Percentiles rank a stretch among this genome's conserved stretches.
Conservation (phyloP, 2,888 invertebrate species). For the Buathra laborator region DNA sequence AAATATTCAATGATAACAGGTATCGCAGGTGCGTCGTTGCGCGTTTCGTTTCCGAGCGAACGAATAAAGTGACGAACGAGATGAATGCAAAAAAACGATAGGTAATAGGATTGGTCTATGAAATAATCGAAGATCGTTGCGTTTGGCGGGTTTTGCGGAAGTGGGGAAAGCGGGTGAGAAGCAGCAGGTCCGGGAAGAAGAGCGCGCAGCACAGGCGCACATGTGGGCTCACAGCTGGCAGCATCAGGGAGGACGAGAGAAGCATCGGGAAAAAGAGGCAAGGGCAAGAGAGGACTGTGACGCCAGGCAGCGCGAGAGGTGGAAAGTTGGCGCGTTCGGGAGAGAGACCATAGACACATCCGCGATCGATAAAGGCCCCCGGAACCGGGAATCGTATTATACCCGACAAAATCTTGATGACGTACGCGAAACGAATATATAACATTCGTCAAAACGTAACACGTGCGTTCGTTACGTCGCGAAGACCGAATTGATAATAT, state of each 20-base stretch:
- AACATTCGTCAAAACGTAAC: not conserved
- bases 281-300: conserved; percentile 36
- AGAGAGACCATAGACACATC: conserved; percentile 45
- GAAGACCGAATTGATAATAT: not conserved
- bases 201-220: conserved; percentile 65
- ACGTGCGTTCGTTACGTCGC: not conserved
- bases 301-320: conserved; percentile 76
- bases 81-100: not conserved
- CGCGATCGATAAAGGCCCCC: conserved; percentile 72
- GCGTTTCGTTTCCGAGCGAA: not conserved
- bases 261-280: conserved; percentile 30
- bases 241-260: conserved; percentile 22
- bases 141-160: not conserved
- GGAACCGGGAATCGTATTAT: conserved; percentile 62
- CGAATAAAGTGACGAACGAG: not conserved
- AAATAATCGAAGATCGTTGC: not conserved
- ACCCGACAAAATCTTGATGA: conserved; percentile 4
- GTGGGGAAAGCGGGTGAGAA: conserved; percentile 6
- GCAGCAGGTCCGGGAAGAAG: conserved; percentile 51
- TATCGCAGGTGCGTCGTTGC: conserved; percentile 11
- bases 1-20: not conserved
- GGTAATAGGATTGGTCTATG: not conserved
- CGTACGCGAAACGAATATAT: not conserved
- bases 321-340: conserved; percentile 71
- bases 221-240: conserved; percentile 66